Base-by-base conservation (phyloP, 2,888 invertebrate species). In the Dendrolimus pini region DNA sequence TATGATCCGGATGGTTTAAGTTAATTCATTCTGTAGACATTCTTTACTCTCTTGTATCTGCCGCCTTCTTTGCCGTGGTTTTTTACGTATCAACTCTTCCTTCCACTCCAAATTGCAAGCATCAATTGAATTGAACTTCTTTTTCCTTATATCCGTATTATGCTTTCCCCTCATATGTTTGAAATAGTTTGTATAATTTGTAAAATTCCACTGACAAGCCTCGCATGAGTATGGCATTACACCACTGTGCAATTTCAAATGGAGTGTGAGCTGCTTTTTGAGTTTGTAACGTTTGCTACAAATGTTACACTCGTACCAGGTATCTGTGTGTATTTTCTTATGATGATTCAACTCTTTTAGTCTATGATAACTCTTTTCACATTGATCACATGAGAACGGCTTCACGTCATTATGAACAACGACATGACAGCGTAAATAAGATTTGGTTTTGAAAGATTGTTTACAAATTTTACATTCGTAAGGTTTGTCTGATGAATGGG, bases 121-220 rank as follows among this genome's bases (percentile, higher is more conserved):
- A 47, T 47, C 47, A 6, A 3, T 47, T 47, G 47, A 9, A 12
- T 47, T 47, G 12, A 47, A 9, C 62, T 74, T 83, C 62, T 72
- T 83, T 60, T 80, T 85, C 0, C 82, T 68, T 69, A 77, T 79
- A 52, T 82, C 76, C 60, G 71, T 91, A n/a, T 93, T 93, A 66
- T 95, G 95, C 30, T 93, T 86, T n/a, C 94, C 85, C 78, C 94
- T 95, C 94, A 95, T 94, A 70, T 95, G 95, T 70, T 95, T 95
- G 71, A 95, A 95, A 69, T 94, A 95, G 82, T 95, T 95, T 0
- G 95, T 93, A 94, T 95, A 95, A 77, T 95, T 95, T 0, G 94
- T 94, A 67, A 95, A 95, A 67, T 94, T 77, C 10, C 77, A 65
- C 67, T 93, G 92, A 71, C 95, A 95, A 60, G 93, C 91, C 12